Evolutionary conservation across 2,797 vertebrate species (phyloP).

Genomic region (Manis pentadactyla): DNA sequence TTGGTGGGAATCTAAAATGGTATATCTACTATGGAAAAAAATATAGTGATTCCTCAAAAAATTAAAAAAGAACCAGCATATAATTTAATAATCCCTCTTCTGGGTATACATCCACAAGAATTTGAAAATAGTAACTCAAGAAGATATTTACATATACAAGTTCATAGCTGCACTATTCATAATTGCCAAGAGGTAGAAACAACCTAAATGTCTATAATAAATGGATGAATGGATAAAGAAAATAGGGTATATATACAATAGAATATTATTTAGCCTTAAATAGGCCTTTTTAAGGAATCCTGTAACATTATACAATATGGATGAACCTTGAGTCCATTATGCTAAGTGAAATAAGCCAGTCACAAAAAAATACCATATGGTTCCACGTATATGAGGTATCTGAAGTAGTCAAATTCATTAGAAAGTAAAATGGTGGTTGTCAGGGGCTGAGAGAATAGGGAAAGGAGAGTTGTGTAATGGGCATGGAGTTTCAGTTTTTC

Average conservation of each 20-base stretch:
- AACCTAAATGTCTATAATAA: not conserved
- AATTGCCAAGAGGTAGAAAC: not conserved
- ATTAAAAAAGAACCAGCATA: not conserved
- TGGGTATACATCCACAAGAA: not conserved
- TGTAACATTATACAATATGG: not conserved
- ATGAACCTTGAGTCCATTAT: not conserved
- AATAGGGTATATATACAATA: not conserved
- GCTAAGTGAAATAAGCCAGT: not conserved
- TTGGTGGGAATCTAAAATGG: not conserved
- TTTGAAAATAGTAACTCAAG: not conserved
- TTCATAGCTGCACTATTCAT: not conserved
- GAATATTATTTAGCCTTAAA: not conserved
- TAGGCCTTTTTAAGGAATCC: not conserved
- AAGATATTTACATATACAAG: not conserved
- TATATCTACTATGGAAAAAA: not conserved
- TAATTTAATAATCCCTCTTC: not conserved
- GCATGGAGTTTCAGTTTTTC: not conserved
- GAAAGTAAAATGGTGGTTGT: not conserved
- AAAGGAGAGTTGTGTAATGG: not conserved
- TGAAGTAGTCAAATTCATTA: not conserved
- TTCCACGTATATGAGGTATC: not conserved
- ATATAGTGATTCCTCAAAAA: not conserved
- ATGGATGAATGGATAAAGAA: not conserved
- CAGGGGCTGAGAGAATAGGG: not conserved
- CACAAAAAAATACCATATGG: not conserved